A percentile compares a stretch with the other conserved stretches of the same genome.
Conservation (phyloP, 2,113 vertebrate species). For the Brachypodius melanocephalos region DNA sequence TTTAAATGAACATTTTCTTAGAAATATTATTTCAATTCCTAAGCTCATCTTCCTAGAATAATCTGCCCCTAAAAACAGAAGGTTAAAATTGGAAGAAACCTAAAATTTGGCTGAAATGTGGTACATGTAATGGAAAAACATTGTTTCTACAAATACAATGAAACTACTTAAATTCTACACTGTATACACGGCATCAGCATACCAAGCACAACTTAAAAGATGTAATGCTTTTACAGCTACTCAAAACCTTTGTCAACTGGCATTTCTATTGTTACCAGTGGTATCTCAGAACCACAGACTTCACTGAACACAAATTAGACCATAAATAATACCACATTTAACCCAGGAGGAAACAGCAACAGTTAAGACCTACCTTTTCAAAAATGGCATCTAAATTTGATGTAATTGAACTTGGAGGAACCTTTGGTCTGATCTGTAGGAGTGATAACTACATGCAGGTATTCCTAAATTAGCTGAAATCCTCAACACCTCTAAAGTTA, state of each 20-base stretch:
- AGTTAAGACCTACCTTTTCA: not conserved
- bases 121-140: not conserved
- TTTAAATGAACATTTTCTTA: not conserved
- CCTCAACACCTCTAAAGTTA: not conserved
- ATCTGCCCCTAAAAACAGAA: not conserved
- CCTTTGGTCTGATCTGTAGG: not conserved
- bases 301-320: not conserved
- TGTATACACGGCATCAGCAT: not conserved
- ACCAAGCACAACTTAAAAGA: not conserved
- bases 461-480: not conserved
- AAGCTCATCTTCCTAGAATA: not conserved
- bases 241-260: not conserved
- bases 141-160: not conserved
- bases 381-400: not conserved
- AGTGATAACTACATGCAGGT: not conserved
- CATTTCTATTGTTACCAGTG: not conserved
- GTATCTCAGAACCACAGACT: not conserved
- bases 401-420: not conserved
- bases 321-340: not conserved
- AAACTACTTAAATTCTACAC: not conserved
- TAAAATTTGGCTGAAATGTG: not conserved
- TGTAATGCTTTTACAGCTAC: not conserved
- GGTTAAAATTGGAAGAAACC: not conserved
- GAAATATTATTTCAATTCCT: not conserved
- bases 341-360: not conserved